A percentile compares a stretch with the other conserved stretches of the same genome.
Conservation (phyloP, 1,140 invertebrate genomes). For the Notospermus geniculatus region DNA sequence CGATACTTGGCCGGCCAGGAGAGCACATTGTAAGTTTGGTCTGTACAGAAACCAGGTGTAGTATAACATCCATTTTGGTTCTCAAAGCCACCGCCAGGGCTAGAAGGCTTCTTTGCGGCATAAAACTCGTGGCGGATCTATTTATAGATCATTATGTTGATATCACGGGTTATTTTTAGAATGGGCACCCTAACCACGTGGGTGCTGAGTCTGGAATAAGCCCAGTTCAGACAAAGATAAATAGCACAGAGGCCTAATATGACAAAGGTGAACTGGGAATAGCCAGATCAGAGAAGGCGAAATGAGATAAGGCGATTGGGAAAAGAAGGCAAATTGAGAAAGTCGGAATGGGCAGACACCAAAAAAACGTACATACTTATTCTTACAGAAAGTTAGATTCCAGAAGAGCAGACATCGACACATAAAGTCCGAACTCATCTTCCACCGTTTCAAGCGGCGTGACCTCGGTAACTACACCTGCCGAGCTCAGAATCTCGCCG, state of each 20-base stretch:
- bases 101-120: not conserved
- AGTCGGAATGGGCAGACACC: not conserved
- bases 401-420: not conserved
- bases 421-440: not conserved
- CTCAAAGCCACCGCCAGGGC: too few species aligned
- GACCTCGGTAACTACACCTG: slow-evolving; percentile 7
- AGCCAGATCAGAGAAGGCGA: too few species aligned
- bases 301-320: too few species aligned
- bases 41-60: not conserved
- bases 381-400: not conserved
- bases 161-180: too few species aligned
- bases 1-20: not conserved
- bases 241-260: too few species aligned
- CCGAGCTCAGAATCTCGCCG: not conserved
- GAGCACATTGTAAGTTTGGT: not conserved
- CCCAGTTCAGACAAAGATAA: too few species aligned
- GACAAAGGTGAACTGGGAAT: too few species aligned
- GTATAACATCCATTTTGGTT: not conserved
- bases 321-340: too few species aligned
- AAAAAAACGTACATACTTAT: not conserved
- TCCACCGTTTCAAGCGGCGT: not conserved
- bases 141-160: too few species aligned
- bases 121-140: too few species aligned
- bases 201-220: too few species aligned
- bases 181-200: not conserved